phyloP scores from a whole-genome alignment of 2,888 invertebrate species.

The Heliconius ismenius region DNA sequence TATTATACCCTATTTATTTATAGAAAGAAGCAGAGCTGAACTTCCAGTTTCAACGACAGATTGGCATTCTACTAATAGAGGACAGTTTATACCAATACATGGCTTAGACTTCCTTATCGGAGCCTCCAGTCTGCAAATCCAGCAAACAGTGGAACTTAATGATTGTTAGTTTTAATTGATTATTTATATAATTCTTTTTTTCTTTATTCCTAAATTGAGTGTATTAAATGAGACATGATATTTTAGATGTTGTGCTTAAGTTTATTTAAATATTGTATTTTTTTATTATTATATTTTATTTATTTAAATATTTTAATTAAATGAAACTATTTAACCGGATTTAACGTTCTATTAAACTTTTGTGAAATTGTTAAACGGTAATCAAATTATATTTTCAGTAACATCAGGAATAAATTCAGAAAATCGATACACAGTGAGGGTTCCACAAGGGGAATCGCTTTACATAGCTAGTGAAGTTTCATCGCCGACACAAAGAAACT shows the following conservation, averaged over 20 bases:
- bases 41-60: slow-evolving; percentile 83
- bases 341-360: neutral
- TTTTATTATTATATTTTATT: no score
- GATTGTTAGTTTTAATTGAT: slow-evolving; percentile 82
- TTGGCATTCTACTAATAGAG: slow-evolving; percentile 79
- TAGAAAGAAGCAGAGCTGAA: slow-evolving; percentile 69
- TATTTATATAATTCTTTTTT: neutral
- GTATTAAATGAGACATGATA: neutral
- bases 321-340: no score
- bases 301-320: no score
- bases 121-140: slow-evolving; percentile 86
- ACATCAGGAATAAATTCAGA: slow-evolving; percentile 84
- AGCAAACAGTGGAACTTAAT: slow-evolving; percentile 90
- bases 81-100: slow-evolving; percentile 84
- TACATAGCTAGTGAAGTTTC: slow-evolving; percentile 88
- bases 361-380: neutral
- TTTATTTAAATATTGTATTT: no score
- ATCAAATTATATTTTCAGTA: slow-evolving; percentile 64
- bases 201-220: neutral
- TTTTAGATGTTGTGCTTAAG: no score
- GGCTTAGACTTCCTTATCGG: slow-evolving; percentile 88
- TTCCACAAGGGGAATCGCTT: slow-evolving; percentile 88
- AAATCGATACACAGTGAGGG: slow-evolving; percentile 87
- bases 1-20: slow-evolving; percentile 14
- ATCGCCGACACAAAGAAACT: slow-evolving; percentile 82